Base-by-base conservation (phyloP, 2,888 invertebrate genomes). In the Melipona bicolor region DNA sequence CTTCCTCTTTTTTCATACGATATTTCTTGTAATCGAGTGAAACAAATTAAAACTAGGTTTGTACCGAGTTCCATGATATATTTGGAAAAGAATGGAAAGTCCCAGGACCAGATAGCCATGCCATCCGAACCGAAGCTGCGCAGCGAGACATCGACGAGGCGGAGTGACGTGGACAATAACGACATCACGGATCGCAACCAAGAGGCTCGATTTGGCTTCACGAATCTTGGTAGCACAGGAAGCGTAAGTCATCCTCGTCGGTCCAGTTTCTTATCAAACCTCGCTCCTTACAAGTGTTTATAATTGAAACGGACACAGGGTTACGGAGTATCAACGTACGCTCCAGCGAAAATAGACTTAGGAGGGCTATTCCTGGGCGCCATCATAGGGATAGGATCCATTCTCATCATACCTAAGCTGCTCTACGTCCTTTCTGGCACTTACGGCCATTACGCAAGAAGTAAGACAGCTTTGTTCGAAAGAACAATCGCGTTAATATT, bases 341-440 rank as follows among this genome's bases (percentile, higher is more conserved):
- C 96, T 3, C 97, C 97, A 0, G 95, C 97, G 82, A 98, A 97
- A 95, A 96, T 98, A 74, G 98, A 98, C 91, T 95, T 98, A 0
- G 98, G 98, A 11, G 98, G 98, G 0, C 96, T 98, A 15, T 96
- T 98, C 13, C 95, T 98, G 43, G 98, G 98, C 0, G 97, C 97
- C 3, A 95, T 98, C 3, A 95, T 98, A 68, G 98, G 98, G 0
- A 96, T 98, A 72, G 98, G 98, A 21, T 97, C 97, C 1, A 96
- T 98, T 80, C 95, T 98, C 27, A 96, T 98, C 4, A 95, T 98
- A 70, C 98, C 98, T 0, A 98, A 98, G 94, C 94, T 98, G 62
- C 96, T 98, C 4, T 96, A 97, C 83, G 96, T 97, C 0, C 96
- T 98, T 79, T 96, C 97, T 0, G 96, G 96, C 67, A 95, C 96